Base-by-base conservation (phyloP, 2,888 invertebrate species). In the Zonitis immaculata region DNA sequence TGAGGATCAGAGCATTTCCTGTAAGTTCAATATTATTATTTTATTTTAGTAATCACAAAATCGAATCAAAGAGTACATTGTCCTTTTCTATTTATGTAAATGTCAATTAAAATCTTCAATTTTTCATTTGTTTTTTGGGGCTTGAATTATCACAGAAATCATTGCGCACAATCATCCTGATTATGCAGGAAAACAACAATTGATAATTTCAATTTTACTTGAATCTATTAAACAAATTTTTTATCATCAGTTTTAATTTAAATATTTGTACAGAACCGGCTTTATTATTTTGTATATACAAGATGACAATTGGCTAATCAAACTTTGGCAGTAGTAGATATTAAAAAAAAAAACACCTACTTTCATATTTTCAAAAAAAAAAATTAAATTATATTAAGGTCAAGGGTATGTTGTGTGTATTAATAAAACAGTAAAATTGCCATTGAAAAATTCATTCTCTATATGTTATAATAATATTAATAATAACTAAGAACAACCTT, bases 1-100 rank as follows among this genome's bases (percentile, higher is more conserved):
- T 96, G 95, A 86, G 97, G 75, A 97, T 97, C 75, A 85, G 95
- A 78, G 95, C 96, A 67, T 97, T 97, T 80, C 95, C 96, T 77
- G 95, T 96, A 82, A 94, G 93, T 85, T 30, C n/a, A 5, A 4
- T 25, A 5, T 22, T 3, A 9, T 8, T 42, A 14, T 42, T 51
- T 42, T 30, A 7, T 44, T 48, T 42, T 44, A 46, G 47, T 49
- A 49, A 49, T 50, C 26, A 47, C 47, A 27, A 47, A 46, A n/a
- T n/a, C n/a, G n/a, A n/a, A n/a, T n/a, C n/a, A n/a, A n/a, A n/a
- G n/a, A 26, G 45, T 52, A 51, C 57, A 59, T 57, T 59, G 57
- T 55, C 57, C 55, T 59, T 52, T 55, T 18, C 3, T 28, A n/a
- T 28, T 3, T 28, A 11, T 28, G n/a, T n/a, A 28, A 28, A 28